Conservation (phyloP, 2,888 invertebrate genomes). For the Fabriciana adippe region DNA sequence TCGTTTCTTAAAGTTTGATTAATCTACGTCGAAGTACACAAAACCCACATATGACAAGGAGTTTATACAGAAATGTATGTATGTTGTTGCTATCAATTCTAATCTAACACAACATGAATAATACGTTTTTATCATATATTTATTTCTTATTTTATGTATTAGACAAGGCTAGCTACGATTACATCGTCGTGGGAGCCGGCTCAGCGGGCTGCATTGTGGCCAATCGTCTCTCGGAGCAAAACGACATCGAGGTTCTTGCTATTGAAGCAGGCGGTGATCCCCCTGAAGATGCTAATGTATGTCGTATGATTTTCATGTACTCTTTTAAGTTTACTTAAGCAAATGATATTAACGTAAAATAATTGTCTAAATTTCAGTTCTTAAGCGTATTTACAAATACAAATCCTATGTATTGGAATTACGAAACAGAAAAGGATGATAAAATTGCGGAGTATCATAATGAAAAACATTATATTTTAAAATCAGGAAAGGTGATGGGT, state of each 20-base stretch:
- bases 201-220: conserved; percentile 50
- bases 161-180: conserved; percentile 40
- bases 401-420: conserved; percentile 33
- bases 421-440: conserved; percentile 48
- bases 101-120: too few species aligned
- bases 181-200: conserved; percentile 50
- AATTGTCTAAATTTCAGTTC: conserved; percentile 14
- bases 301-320: conserved; percentile 9
- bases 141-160: background rate
- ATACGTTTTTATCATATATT: too few species aligned
- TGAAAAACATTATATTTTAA: conserved; percentile 49
- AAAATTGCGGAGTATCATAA: conserved; percentile 62
- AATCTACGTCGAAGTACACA: too few species aligned
- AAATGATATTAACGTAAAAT: background rate
- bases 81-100: too few species aligned
- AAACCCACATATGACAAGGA: too few species aligned
- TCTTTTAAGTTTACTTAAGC: too few species aligned
- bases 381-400: conserved; percentile 22
- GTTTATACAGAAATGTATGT: too few species aligned
- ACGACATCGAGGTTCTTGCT: conserved; percentile 40
- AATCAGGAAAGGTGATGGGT: conserved; percentile 83
- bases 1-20: too few species aligned
- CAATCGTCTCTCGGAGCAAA: conserved; percentile 44
- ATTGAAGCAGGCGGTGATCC: conserved; percentile 52
- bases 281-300: conserved; percentile 47